Evolutionary conservation across 2,113 vertebrate species (phyloP), one percentile per base, ranked within the genome.

Genomic region (Elachura formosa): DNA sequence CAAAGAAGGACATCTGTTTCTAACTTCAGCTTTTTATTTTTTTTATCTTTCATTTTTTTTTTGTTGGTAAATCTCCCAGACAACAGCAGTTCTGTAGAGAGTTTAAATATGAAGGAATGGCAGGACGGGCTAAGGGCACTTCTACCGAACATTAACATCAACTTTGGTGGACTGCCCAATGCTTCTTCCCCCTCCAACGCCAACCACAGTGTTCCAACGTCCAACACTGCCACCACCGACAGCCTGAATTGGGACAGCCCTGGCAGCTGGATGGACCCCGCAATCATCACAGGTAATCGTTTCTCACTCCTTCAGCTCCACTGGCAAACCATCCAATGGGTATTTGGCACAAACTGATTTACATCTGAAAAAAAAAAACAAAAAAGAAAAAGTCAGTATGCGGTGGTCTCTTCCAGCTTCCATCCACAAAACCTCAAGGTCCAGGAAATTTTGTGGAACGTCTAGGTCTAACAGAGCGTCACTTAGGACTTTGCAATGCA

Each of bases 61-160:
- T 98, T 98, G 98, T 98, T 98, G 97, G 97, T 95, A 98, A 98
- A 98, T 97, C 97, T 98, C 98, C 97, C 98, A 99, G 99, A 99
- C 98, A 99, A 98, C 98, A 99, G 98, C 97, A 98, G 98, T 98
- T 99, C 99, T 98, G 98, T 99, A 98, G 99, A 99, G 92, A 99
- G 98, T 98, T 98, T 99, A 99, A 99, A 99, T 98, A 98, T 99
- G 98, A 99, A 99, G 99, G 99, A 99, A 98, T 99, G 99, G 99
- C 99, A 99, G 98, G 99, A 99, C 95, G 99, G 99, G 96, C 98
- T 99, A 92, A 98, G 99, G 98, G 99, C 99, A 96, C 99, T 99
- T 97, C 98, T 99, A 97, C 99, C 99, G 97, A 99, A 99, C 98
- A 99, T 99, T 98, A 99, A 99, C 98, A 99, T 99, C 98, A 99